Evolutionary conservation across 2,888 invertebrate species (phyloP).

Genomic region (Tanypteryx hageni): DNA sequence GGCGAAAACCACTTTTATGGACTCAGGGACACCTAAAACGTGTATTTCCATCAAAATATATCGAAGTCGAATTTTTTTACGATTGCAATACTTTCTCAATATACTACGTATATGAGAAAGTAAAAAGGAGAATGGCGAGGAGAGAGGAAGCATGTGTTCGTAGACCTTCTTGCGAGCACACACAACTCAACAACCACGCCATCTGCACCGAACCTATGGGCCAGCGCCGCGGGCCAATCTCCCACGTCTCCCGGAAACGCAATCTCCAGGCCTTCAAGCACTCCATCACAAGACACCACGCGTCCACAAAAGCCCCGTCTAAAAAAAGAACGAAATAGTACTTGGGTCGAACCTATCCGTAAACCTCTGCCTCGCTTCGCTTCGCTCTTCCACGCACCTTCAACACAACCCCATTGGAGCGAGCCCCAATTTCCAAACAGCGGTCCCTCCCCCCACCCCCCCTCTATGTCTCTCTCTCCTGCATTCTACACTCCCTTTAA

Average conservation of each 20-base stretch:
- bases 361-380: neutral
- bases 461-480: neutral
- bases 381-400: neutral
- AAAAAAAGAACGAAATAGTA: neutral
- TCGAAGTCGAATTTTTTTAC: no score
- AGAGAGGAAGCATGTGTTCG: neutral
- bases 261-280: neutral
- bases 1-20: no score
- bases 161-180: neutral
- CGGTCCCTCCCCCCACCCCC: neutral
- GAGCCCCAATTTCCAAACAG: neutral
- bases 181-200: neutral
- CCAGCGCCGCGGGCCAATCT: neutral
- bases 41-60: no score
- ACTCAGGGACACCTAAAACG: no score
- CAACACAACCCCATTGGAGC: neutral
- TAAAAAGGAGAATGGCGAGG: neutral
- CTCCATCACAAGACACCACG: constrained; percentile 9
- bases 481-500: neutral
- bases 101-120: no score
- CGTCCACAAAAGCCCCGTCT: neutral
- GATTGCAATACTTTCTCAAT: no score
- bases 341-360: no score
- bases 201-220: neutral
- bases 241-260: neutral